Evolutionary conservation across 2,888 invertebrate species (phyloP).

Genomic region (Cheilosia scutellata): DNA sequence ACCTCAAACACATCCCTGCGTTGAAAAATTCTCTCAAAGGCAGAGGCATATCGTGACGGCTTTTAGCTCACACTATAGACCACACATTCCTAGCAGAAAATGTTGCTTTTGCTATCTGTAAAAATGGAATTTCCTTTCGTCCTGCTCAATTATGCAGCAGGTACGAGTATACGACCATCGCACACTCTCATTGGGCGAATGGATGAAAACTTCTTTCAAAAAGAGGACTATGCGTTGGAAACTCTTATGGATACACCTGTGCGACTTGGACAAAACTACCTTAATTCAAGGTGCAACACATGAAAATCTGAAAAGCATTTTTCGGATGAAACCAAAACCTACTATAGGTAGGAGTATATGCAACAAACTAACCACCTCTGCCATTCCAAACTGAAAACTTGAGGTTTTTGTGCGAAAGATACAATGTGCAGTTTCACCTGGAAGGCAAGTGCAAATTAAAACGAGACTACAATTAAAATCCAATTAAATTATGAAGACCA

Average conservation of each 20-base stretch:
- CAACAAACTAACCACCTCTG: neutral
- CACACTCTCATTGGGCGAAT: neutral
- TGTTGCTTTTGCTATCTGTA: constrained; percentile 11
- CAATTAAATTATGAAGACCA: constrained; percentile 74
- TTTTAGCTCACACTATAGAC: constrained; percentile 39
- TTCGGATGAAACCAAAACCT: neutral
- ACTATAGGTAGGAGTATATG: neutral
- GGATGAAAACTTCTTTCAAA: neutral
- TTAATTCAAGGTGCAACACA: constrained; percentile 13
- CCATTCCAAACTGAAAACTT: constrained; percentile 4
- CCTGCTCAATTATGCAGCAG: neutral
- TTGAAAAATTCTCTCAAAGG: constrained; percentile 2
- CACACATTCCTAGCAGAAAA: neutral
- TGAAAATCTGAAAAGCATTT: constrained; percentile 30
- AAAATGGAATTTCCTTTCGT: constrained; percentile 34
- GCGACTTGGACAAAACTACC: neutral
- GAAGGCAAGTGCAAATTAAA: constrained; percentile 67
- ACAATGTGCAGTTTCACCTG: constrained; percentile 24
- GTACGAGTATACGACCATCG: neutral
- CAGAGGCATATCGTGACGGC: constrained; percentile 8
- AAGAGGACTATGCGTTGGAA: neutral
- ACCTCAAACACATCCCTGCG: no score
- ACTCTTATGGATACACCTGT: neutral
- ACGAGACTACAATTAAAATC: constrained; percentile 74
- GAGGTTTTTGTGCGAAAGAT: neutral